These are phyloP conservation scores for Riptortus pedestris DNA, from an alignment of 1,140 invertebrate species.

Conservation along the genomic window DNA sequence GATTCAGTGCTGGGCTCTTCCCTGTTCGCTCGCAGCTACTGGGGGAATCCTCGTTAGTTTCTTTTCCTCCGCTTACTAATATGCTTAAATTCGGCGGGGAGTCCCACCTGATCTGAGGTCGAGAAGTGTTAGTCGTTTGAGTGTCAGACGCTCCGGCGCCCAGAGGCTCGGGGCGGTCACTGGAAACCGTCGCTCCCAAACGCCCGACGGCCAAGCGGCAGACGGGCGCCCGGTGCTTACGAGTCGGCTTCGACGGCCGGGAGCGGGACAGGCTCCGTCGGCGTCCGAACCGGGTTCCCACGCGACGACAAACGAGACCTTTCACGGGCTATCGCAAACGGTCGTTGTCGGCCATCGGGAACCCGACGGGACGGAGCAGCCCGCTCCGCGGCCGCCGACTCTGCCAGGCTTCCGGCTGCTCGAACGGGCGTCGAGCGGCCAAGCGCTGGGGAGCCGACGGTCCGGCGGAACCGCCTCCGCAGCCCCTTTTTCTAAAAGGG, in stretches of 20 bases:
- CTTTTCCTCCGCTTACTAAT: constrained; percentile 85
- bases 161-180: no score
- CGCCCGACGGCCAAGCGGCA: no score
- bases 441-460: no score
- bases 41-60: constrained; percentile 79
- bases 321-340: background rate
- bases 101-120: constrained; percentile 59
- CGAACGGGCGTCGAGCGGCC: no score
- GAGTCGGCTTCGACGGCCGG: background rate
- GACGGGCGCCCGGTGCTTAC: no score
- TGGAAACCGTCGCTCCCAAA: no score
- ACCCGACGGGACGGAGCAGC: background rate
- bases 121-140: constrained; percentile 21
- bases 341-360: background rate
- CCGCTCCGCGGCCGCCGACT: no score
- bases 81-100: constrained; percentile 79
- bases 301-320: no score
- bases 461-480: background rate
- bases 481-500: background rate
- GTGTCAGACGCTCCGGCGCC: background rate
- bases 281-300: no score
- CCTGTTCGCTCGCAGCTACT: constrained; percentile 78
- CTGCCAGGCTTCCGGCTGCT: background rate
- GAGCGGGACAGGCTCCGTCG: background rate
- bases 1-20: constrained; percentile 60